Conservation (phyloP, 2,797 vertebrate species). For the Tolypeutes matacus region DNA sequence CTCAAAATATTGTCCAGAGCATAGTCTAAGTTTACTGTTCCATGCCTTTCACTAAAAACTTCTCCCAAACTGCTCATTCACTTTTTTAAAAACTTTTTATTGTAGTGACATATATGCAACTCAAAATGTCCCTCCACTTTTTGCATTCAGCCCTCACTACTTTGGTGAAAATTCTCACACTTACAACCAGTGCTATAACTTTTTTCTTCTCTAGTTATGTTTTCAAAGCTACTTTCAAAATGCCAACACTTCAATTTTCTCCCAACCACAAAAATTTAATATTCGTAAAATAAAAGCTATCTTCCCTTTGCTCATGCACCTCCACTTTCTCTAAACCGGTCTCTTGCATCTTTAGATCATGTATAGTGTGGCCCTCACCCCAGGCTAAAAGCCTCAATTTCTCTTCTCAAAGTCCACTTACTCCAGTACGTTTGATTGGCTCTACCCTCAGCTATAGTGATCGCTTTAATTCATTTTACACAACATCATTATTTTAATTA, state of each 20-base stretch:
- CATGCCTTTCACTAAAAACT: background rate
- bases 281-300: background rate
- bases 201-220: background rate
- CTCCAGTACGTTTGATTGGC: rapidly evolving
- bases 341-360: rapidly evolving
- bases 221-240: background rate
- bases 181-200: background rate
- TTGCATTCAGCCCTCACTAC: background rate
- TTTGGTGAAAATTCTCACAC: background rate
- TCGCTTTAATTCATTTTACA: background rate
- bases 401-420: background rate
- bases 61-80: background rate
- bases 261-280: background rate
- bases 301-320: background rate
- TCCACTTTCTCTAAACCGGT: background rate
- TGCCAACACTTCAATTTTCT: background rate
- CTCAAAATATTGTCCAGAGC: background rate
- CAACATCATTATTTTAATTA: background rate
- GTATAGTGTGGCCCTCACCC: no score
- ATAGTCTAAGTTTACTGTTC: background rate
- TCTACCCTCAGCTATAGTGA: background rate
- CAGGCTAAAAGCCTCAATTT: background rate
- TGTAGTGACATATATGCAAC: no score
- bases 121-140: background rate
- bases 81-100: no score